Evolutionary conservation across 1,140 invertebrate species (phyloP).

Genomic region (Scylla paramamosain): DNA sequence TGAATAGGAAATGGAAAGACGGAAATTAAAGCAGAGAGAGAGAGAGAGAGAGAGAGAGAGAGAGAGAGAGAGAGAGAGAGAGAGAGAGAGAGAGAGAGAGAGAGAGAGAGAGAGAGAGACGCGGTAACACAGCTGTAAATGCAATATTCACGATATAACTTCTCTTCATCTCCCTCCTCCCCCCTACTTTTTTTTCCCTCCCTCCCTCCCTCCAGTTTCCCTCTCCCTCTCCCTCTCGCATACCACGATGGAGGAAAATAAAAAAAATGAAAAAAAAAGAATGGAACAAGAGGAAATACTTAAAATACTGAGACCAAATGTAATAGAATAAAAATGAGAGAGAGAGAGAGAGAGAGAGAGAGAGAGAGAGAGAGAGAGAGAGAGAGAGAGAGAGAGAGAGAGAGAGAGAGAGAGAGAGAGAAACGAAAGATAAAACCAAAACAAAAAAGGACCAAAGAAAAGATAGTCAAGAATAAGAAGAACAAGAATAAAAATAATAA

Average conservation of each 20-base stretch:
- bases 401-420: slow-evolving; percentile 7
- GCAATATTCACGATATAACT: not conserved
- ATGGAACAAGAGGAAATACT: too few species aligned
- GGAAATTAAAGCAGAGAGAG: too few species aligned
- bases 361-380: slow-evolving; percentile 21
- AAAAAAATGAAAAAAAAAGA: too few species aligned
- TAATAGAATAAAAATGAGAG: not conserved
- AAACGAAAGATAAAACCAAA: too few species aligned
- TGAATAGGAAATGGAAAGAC: too few species aligned
- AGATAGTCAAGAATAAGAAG: not conserved
- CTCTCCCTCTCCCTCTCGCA: not conserved
- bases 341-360: not conserved
- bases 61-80: not conserved
- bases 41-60: too few species aligned
- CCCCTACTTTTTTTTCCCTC: too few species aligned
- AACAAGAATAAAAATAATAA: too few species aligned
- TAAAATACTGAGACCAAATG: too few species aligned
- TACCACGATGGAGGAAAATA: too few species aligned
- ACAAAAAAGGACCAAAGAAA: not conserved
- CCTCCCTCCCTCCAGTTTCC: not conserved
- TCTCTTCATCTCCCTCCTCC: not conserved
- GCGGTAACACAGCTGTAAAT: not conserved
- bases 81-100: not conserved
- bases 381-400: not conserved
- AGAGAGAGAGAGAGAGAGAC: slow-evolving; percentile 47